These are phyloP conservation scores for Blastomussa wellsi DNA, from an alignment of 92 coral and sea anemone genomes.

Conservation along the genomic window DNA sequence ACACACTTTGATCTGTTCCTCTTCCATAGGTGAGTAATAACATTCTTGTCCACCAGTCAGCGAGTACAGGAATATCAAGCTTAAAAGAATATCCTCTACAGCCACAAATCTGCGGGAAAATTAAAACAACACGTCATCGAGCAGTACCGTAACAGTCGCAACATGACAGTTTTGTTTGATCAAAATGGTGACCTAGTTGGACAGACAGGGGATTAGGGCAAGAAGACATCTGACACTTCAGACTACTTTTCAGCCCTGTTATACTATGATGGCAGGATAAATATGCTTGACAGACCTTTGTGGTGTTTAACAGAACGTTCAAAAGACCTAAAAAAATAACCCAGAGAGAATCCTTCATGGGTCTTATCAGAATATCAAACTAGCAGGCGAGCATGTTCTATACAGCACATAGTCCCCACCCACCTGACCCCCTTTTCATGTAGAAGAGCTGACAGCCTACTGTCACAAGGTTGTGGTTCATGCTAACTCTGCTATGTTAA, in stretches of 20 bases:
- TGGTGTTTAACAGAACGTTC: background rate
- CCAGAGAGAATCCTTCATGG: background rate
- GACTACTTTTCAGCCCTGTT: no score
- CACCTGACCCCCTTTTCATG: no score
- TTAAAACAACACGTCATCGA: no score
- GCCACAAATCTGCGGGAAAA: slow-evolving; percentile 55
- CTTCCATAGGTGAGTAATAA: slow-evolving; percentile 78
- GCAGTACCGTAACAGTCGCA: no score
- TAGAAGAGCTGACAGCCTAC: no score
- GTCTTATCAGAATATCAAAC: background rate
- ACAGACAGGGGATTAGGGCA: no score
- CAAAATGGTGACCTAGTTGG: no score
- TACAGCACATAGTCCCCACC: no score
- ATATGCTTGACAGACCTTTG: background rate
- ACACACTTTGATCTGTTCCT: slow-evolving; percentile 78
- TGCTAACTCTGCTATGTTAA: background rate
- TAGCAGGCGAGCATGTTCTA: background rate
- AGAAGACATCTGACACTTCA: no score
- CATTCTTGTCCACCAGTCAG: slow-evolving; percentile 87
- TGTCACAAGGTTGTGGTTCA: no score
- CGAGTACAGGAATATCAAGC: slow-evolving; percentile 71
- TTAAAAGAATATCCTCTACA: slow-evolving; percentile 79
- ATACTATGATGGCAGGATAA: background rate
- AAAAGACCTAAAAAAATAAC: background rate
- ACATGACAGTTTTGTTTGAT: no score